phyloP scores from a whole-genome alignment of 2,888 invertebrate genomes.

The Lacanobia wlatinum region DNA sequence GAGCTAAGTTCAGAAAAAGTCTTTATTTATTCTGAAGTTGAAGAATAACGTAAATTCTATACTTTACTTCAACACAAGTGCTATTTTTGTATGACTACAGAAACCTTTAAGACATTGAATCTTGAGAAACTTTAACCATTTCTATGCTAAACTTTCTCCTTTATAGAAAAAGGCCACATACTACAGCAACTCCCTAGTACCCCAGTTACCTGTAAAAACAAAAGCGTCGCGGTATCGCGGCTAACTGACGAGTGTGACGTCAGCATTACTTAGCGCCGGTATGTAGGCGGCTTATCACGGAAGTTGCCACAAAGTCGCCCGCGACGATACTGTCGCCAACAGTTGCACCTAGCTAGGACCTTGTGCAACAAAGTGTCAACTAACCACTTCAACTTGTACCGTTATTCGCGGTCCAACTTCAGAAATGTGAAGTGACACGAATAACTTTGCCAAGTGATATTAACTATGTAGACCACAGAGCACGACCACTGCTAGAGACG shows the following conservation, averaged over 20 bases:
- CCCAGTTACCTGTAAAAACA: constrained; percentile 36
- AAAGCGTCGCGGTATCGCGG: constrained; percentile 23
- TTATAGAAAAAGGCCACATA: constrained; percentile 22
- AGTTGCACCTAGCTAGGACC: constrained; percentile 81
- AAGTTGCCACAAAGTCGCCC: constrained; percentile 72
- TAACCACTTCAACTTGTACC: constrained; percentile 79
- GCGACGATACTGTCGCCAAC: constrained; percentile 68
- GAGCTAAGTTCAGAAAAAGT: not conserved
- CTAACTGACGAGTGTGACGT: constrained; percentile 54
- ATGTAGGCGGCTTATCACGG: constrained; percentile 72
- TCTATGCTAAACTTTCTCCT: constrained; percentile 21
- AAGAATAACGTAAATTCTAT: not conserved
- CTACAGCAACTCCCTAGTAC: constrained; percentile 11
- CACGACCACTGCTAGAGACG: not conserved
- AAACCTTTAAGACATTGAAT: constrained; percentile 12
- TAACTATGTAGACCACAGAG: constrained; percentile 65
- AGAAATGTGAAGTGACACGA: constrained; percentile 78
- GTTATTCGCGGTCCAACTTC: constrained; percentile 71
- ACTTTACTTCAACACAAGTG: too few species aligned
- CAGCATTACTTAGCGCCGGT: constrained; percentile 64
- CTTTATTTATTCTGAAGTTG: not conserved
- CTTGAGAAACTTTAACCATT: constrained; percentile 16
- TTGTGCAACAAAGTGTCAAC: constrained; percentile 83
- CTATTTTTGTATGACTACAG: not conserved
- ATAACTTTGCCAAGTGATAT: constrained; percentile 80